A percentile compares a stretch with the other conserved stretches of the same genome.
Evolutionary conservation across 2,888 invertebrate species (phyloP).

Genomic region (Allolobophora icterica): DNA sequence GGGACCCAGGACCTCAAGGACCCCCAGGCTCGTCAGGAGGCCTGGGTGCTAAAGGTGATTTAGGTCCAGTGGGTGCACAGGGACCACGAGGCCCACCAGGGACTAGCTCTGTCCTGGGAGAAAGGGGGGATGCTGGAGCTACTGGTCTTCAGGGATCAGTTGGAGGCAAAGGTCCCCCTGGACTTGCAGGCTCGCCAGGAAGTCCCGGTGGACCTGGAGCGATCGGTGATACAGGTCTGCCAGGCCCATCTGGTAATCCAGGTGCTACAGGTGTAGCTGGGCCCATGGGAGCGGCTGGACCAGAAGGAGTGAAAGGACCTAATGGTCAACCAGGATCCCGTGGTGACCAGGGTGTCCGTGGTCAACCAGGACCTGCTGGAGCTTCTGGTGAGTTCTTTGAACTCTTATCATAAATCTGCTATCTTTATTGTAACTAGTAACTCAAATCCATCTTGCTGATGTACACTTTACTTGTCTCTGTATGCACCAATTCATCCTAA

Average conservation of each 20-base stretch:
- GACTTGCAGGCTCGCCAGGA: slow-evolving; percentile 41
- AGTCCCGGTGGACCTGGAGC: slow-evolving; percentile 38
- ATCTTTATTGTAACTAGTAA: neutral
- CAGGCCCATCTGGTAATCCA: slow-evolving; percentile 28
- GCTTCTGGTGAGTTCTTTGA: slow-evolving; percentile 29
- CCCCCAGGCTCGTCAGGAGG: slow-evolving; percentile 37
- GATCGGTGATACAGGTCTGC: slow-evolving; percentile 32
- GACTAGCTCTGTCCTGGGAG: slow-evolving; percentile 31
- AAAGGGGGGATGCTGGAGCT: slow-evolving; percentile 34
- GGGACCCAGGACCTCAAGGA: slow-evolving; percentile 42
- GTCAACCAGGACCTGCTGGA: slow-evolving; percentile 40
- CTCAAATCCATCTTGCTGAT: neutral
- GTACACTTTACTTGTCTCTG: neutral
- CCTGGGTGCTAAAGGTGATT: slow-evolving; percentile 34
- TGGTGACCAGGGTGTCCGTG: slow-evolving; percentile 40
- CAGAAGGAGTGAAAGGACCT: slow-evolving; percentile 33
- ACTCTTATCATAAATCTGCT: neutral
- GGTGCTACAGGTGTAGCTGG: slow-evolving; percentile 38
- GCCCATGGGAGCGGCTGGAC: slow-evolving; percentile 32
- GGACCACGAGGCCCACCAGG: slow-evolving; percentile 36
- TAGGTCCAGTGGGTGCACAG: slow-evolving; percentile 38
- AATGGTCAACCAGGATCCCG: slow-evolving; percentile 41
- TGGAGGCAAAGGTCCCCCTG: slow-evolving; percentile 43
- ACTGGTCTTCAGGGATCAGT: slow-evolving; percentile 34
- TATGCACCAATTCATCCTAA: no score